Conservation (phyloP, 2,888 invertebrate genomes). For the Mellilla xanthometata region DNA sequence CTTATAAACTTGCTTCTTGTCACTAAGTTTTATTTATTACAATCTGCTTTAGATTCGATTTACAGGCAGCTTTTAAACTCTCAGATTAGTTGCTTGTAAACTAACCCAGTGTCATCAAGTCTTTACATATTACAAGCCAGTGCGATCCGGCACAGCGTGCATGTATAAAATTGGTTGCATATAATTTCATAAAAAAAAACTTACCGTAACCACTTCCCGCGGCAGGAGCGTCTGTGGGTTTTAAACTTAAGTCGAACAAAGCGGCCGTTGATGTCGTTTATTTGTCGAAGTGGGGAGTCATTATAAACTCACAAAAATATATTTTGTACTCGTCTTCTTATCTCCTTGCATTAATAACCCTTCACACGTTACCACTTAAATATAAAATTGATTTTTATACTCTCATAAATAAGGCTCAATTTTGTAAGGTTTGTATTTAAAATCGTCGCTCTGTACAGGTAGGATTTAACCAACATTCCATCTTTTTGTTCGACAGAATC, state of each 20-base stretch:
- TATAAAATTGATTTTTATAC: neutral
- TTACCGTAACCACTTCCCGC: no score
- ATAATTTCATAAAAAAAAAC: no score
- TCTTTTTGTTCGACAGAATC: constrained; percentile 59
- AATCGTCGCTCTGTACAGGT: constrained; percentile 49
- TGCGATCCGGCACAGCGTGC: no score
- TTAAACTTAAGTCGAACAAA: constrained; percentile 12
- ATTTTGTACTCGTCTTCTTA: constrained; percentile 25
- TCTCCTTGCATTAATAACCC: constrained; percentile 23
- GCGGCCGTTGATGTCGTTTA: constrained; percentile 20
- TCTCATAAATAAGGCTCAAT: constrained; percentile 5
- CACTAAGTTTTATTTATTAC: no score
- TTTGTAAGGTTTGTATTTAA: constrained; percentile 7
- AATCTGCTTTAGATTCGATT: no score
- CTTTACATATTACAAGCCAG: no score
- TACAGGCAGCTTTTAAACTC: no score
- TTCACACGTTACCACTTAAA: neutral
- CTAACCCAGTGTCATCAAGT: no score
- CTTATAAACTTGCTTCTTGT: no score
- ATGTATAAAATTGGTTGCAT: no score
- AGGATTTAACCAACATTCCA: constrained; percentile 64
- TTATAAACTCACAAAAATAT: constrained; percentile 18
- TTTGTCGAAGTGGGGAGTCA: constrained; percentile 25
- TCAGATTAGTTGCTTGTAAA: no score
- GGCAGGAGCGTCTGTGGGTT: no score